A percentile compares a stretch with the other conserved stretches of the same genome.
phyloP scores from a whole-genome alignment of 2,113 vertebrate genomes.

The Anoplopoma fimbria region DNA sequence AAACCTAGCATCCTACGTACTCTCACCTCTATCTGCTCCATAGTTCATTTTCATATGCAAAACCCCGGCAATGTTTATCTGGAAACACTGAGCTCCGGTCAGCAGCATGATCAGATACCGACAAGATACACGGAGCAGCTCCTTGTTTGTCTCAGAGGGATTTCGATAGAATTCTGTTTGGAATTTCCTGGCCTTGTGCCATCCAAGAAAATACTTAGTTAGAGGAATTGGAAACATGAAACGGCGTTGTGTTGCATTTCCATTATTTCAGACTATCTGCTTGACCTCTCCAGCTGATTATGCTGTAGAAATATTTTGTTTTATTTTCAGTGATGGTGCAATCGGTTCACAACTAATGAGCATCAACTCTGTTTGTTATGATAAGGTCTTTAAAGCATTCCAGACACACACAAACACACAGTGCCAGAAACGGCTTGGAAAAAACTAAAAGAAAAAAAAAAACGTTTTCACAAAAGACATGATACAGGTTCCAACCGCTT shows the following conservation, averaged over 20 bases:
- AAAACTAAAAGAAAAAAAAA: background rate
- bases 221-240: conserved; percentile 14
- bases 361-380: conserved; percentile 27
- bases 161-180: conserved; percentile 46
- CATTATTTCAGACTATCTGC: conserved; percentile 5
- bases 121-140: conserved; percentile 9
- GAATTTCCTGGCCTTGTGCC: conserved; percentile 41
- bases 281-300: conserved; percentile 1
- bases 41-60: conserved; percentile 69
- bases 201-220: conserved; percentile 37
- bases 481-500: conserved; percentile 60
- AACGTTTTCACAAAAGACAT: conserved; percentile 29
- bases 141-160: conserved; percentile 15
- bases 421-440: background rate
- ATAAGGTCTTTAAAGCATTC: conserved; percentile 15
- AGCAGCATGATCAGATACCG: conserved; percentile 22
- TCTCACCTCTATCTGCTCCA: conserved; percentile 55
- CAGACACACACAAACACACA: conserved; percentile 1
- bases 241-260: background rate
- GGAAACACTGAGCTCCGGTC: conserved; percentile 39
- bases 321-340: background rate
- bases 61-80: conserved; percentile 45
- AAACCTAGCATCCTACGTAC: conserved; percentile 18
- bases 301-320: conserved; percentile 31
- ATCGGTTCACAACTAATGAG: conserved; percentile 41